Evolutionary conservation across 2,888 invertebrate species (phyloP), one percentile per base, ranked within the genome.

Genomic region (Drosophila histrio): DNA sequence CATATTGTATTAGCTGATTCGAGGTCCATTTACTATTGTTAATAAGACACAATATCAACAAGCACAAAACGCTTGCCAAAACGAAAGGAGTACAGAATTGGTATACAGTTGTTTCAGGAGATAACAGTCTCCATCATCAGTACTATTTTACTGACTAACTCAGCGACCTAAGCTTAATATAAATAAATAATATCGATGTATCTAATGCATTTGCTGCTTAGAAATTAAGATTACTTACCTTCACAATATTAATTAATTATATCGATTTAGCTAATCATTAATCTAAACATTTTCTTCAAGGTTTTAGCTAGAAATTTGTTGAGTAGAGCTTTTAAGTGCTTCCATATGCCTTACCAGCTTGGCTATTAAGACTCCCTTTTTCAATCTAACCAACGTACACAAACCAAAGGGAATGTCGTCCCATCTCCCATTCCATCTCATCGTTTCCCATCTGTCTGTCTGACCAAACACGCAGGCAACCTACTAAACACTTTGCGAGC

Each of bases 401-500:
- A 28, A 44, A 11, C 15, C 17, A 17, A 50, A 17, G 36, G 17
- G 21, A 26, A 21, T 21, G 19, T 30, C 22, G 8, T 13, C 11
- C 8, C 28, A 30, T 24, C 22, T 17, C 13, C 22, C 17, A 32
- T 11, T n/a, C 24, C 17, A 32, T n/a, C 28, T 28, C 28, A 28
- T 57, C 11, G 17, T 8, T 21, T 21, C 3, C 46, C 24, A 26
- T 13, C 39, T 36, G 19, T 24, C 43, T 46, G 36, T 21, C 41
- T 44, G 39, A 26, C 47, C 38, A 19, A 52, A 41, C 32, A 44
- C 43, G 17, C 36, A 15, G 24, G 21, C 52, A 44, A 34, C 11
- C 61, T 50, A 28, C 57, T 63, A 63, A 60, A 36, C 52, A 43
- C n/a, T 32, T 38, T 26, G 21, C 17, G 24, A 43, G 39, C 49